Evolutionary conservation across 2,113 vertebrate genomes (phyloP).

Genomic region (Oenanthe oenanthe): DNA sequence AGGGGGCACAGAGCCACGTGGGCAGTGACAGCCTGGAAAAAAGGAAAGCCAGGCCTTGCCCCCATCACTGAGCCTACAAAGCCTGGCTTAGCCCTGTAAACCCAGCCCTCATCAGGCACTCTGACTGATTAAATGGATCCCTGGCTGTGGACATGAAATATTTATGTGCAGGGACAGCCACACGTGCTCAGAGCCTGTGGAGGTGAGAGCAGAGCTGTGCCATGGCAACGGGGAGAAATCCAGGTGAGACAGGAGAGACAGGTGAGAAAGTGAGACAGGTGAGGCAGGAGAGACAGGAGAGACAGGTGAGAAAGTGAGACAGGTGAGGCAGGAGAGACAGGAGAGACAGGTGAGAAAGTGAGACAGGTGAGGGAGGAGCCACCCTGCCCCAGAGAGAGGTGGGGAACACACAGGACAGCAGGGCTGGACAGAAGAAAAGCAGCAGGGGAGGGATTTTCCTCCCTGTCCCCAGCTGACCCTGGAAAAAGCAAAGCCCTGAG

Average conservation of each 20-base stretch:
- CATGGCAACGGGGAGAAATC: background rate
- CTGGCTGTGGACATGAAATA: background rate
- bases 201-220: background rate
- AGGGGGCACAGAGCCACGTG: too few species aligned
- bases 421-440: background rate
- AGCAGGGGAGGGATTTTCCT: background rate
- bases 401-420: accelerated
- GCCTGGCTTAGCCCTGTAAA: background rate
- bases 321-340: too few species aligned
- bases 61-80: background rate
- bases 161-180: background rate
- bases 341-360: too few species aligned
- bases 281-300: too few species aligned
- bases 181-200: background rate
- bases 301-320: too few species aligned
- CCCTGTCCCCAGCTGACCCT: background rate
- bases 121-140: background rate
- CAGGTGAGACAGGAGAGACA: too few species aligned
- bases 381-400: background rate
- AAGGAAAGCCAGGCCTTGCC: background rate
- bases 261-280: too few species aligned
- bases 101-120: background rate
- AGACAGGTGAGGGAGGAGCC: background rate
- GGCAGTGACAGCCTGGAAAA: too few species aligned
- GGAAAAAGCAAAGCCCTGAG: background rate